Conservation (phyloP, 2,888 invertebrate species). For the Drosophila demipolita region DNA sequence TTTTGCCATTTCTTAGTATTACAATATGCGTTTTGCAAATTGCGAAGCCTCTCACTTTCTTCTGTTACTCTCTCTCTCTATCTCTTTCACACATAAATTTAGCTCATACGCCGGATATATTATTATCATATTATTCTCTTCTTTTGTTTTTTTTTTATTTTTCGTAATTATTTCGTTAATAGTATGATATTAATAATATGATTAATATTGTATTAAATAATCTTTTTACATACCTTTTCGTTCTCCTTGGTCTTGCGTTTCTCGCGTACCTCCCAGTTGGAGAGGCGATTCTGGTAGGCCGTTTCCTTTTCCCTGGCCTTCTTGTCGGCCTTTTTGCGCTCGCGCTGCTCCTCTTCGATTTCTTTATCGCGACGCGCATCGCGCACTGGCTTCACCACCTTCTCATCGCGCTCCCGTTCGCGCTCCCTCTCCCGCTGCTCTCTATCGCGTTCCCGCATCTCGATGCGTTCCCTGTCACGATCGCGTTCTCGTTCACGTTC, state of each 20-base stretch:
- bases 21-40: neutral
- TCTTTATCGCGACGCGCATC: slow-evolving; percentile 92
- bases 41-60: neutral
- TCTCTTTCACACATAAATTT: neutral
- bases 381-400: slow-evolving; percentile 86
- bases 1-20: slow-evolving; percentile 5
- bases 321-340: slow-evolving; percentile 95
- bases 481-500: slow-evolving; percentile 63
- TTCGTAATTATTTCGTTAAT: neutral
- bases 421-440: slow-evolving; percentile 37
- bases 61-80: neutral
- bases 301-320: slow-evolving; percentile 97
- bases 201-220: neutral
- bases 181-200: neutral
- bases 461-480: slow-evolving; percentile 38
- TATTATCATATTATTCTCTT: neutral
- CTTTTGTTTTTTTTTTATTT: neutral
- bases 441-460: slow-evolving; percentile 46
- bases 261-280: slow-evolving; percentile 95
- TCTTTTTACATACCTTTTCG: slow-evolving; percentile 86
- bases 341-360: slow-evolving; percentile 96
- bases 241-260: slow-evolving; percentile 95
- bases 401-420: slow-evolving; percentile 83
- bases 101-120: neutral
- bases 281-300: slow-evolving; percentile 95